Evolutionary conservation across 2,797 vertebrate species (phyloP).

Genomic region (Anguilla marmorata): DNA sequence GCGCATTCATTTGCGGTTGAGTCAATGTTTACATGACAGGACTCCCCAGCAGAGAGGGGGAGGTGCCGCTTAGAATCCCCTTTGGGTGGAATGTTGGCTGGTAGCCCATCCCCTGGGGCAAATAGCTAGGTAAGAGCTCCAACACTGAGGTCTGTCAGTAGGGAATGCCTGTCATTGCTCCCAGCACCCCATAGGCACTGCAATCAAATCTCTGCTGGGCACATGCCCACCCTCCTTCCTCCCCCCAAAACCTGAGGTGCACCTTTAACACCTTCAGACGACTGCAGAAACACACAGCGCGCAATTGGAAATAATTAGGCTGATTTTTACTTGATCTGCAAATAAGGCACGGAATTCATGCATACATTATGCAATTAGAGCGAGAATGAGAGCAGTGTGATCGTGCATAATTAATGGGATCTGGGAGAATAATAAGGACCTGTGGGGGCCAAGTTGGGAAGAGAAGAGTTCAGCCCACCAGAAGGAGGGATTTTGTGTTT

Average conservation of each 20-base stretch:
- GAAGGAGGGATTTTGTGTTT: background rate
- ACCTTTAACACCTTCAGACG: background rate
- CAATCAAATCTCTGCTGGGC: background rate
- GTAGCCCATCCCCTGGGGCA: background rate
- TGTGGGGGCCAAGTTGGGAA: constrained; percentile 38
- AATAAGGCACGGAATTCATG: constrained; percentile 26
- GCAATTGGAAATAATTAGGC: constrained; percentile 26
- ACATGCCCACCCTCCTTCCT: background rate
- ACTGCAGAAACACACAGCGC: background rate
- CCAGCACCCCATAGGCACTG: background rate
- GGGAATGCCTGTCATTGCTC: background rate
- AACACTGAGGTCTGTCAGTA: background rate
- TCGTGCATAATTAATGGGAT: constrained; percentile 67
- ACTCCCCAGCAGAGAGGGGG: background rate
- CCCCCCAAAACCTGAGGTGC: background rate
- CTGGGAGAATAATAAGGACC: constrained; percentile 70
- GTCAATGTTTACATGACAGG: background rate
- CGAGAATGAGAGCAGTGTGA: constrained; percentile 42
- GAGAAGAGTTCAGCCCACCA: background rate
- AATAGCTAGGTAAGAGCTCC: background rate
- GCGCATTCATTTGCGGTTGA: background rate
- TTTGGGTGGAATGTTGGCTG: background rate
- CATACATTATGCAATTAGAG: constrained; percentile 33
- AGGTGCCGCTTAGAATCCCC: background rate
- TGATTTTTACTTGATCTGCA: constrained; percentile 32